Conservation (phyloP, 2,888 invertebrate species). For the Sinelater perroti region DNA sequence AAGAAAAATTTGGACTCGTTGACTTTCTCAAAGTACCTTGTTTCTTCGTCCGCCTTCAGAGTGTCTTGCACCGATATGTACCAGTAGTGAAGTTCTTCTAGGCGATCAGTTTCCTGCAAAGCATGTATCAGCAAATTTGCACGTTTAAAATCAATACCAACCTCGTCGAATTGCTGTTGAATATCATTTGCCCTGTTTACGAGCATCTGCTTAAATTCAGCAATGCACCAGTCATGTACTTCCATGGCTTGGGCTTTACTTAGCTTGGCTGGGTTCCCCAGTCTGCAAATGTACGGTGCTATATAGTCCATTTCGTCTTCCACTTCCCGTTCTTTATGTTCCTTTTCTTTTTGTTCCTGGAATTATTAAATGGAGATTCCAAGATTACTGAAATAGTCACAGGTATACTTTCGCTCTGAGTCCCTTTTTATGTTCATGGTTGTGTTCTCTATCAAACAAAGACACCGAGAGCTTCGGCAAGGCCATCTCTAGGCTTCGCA, state of each 20-base stretch:
- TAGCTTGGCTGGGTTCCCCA: constrained; percentile 64
- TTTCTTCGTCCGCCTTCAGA: constrained; percentile 68
- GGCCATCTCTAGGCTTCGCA: constrained; percentile 61
- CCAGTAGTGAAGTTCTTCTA: constrained; percentile 67
- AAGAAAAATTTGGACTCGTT: constrained; percentile 63
- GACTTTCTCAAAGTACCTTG: constrained; percentile 64
- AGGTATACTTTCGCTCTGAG: constrained; percentile 62
- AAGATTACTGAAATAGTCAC: constrained; percentile 1
- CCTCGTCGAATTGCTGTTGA: constrained; percentile 72
- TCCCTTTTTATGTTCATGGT: constrained; percentile 61
- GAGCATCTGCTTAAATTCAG: constrained; percentile 72
- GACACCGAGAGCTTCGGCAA: constrained; percentile 64
- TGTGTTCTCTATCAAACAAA: constrained; percentile 66
- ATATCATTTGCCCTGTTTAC: constrained; percentile 71
- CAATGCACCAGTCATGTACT: constrained; percentile 68
- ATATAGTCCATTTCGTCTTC: constrained; percentile 71
- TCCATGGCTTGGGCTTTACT: constrained; percentile 59
- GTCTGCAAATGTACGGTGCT: constrained; percentile 69
- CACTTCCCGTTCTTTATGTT: constrained; percentile 68
- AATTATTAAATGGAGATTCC: constrained; percentile 17
- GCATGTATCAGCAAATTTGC: background rate
- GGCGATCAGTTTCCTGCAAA: constrained; percentile 62
- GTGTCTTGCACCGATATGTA: constrained; percentile 68
- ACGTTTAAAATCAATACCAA: too few relatives aligned
- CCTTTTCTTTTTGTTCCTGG: constrained; percentile 64